Conservation (phyloP, 2,113 vertebrate genomes). For the Plotosus lineatus region DNA sequence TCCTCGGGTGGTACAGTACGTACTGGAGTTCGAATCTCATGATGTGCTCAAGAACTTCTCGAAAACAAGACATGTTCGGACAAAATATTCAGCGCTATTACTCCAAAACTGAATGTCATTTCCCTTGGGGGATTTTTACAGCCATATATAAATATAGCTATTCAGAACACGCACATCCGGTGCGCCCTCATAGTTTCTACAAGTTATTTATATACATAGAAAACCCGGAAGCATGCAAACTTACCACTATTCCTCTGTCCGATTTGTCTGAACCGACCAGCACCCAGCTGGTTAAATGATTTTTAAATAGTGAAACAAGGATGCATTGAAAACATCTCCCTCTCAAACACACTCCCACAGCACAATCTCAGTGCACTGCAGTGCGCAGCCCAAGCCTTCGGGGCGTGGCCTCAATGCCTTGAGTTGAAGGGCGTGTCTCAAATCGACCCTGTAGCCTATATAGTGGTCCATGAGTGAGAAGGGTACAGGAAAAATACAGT, state of each 20-base stretch:
- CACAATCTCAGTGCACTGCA: conserved; percentile 41
- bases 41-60: background rate
- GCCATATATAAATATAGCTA: background rate
- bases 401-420: conserved; percentile 37
- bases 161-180: background rate
- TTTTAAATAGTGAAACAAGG: conserved; percentile 20
- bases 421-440: background rate
- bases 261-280: background rate
- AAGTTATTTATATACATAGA: background rate
- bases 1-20: background rate
- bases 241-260: conserved; percentile 14
- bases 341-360: background rate
- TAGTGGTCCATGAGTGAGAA: background rate
- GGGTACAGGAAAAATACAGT: too few relatives aligned
- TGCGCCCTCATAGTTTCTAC: background rate
- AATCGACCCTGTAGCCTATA: background rate
- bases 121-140: background rate
- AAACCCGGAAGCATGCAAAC: background rate
- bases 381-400: conserved; percentile 22
- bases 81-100: background rate
- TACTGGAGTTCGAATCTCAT: too few relatives aligned
- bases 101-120: background rate
- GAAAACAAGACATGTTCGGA: background rate
- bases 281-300: background rate
- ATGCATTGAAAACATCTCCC: background rate